Evolutionary conservation across 2,888 invertebrate species (phyloP).

Genomic region (Drosophila niveifrons): DNA sequence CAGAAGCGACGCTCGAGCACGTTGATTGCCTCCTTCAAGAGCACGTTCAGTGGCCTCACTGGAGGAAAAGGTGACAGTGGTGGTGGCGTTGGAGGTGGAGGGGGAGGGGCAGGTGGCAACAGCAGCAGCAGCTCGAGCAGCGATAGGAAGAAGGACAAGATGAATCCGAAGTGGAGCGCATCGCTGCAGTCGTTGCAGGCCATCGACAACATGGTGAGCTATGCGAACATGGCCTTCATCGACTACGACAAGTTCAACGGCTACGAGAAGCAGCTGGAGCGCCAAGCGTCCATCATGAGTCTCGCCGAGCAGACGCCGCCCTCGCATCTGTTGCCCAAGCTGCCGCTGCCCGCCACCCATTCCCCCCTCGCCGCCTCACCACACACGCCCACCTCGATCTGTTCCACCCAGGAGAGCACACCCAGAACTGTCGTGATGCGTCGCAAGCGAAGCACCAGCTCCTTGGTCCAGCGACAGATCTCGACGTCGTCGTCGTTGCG

Average conservation of each 20-base stretch:
- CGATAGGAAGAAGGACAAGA: constrained; percentile 83
- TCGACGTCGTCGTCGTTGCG: constrained; percentile 61
- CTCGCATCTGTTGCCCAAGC: constrained; percentile 24
- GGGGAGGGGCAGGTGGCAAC: neutral
- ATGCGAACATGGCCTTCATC: constrained; percentile 87
- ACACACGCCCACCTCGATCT: constrained; percentile 32
- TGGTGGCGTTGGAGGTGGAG: neutral
- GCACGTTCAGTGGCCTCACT: constrained; percentile 70
- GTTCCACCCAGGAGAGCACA: constrained; percentile 48
- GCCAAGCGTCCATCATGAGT: constrained; percentile 81
- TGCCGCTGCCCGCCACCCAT: constrained; percentile 44
- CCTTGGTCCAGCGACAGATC: constrained; percentile 52
- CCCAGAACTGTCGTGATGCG: constrained; percentile 75
- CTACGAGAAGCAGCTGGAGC: constrained; percentile 85
- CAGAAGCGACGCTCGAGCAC: constrained; percentile 83
- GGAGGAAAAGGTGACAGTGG: constrained; percentile 1
- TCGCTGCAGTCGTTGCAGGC: constrained; percentile 87
- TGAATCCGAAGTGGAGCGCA: constrained; percentile 86
- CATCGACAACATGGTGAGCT: constrained; percentile 87
- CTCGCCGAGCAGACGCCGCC: constrained; percentile 64
- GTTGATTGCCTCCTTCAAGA: constrained; percentile 81
- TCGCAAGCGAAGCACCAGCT: constrained; percentile 64
- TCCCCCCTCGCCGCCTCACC: constrained; percentile 26
- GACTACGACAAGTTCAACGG: constrained; percentile 87
- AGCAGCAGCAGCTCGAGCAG: constrained; percentile 22